phyloP scores from a whole-genome alignment of 2,888 invertebrate species.

The Cremastinae sp. region DNA sequence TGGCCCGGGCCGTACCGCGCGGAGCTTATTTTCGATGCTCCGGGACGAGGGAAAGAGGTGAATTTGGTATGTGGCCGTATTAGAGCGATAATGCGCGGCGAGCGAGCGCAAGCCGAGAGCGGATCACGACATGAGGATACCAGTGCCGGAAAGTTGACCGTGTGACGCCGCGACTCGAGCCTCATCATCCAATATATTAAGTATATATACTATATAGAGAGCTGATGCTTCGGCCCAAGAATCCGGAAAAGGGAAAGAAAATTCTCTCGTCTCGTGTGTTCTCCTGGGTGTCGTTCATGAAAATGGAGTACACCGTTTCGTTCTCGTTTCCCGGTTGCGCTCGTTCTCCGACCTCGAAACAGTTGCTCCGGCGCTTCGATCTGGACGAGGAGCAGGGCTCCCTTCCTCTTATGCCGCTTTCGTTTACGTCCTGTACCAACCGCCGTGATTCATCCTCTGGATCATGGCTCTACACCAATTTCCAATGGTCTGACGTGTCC shows the following conservation, averaged over 20 bases:
- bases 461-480: conserved; percentile 57
- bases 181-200: neutral
- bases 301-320: conserved; percentile 58
- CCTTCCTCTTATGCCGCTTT: neutral
- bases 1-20: no score
- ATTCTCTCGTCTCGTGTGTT: neutral
- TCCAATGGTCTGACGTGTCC: conserved; percentile 54
- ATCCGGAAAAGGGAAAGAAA: neutral
- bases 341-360: no score
- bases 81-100: no score
- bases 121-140: no score
- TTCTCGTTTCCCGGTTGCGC: conserved; percentile 10
- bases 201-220: no score
- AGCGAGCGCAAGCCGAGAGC: no score
- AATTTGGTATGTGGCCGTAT: no score
- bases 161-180: neutral
- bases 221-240: conserved; percentile 17
- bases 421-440: conserved; percentile 31
- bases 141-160: conserved; percentile 2
- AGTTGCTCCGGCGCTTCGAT: no score
- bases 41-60: no score
- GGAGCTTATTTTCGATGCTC: no score
- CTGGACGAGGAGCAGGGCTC: no score
- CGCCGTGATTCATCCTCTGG: conserved; percentile 48
- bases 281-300: conserved; percentile 43